phyloP scores from a whole-genome alignment of 2,797 vertebrate species.

The Hydrocynus forskahlii region DNA sequence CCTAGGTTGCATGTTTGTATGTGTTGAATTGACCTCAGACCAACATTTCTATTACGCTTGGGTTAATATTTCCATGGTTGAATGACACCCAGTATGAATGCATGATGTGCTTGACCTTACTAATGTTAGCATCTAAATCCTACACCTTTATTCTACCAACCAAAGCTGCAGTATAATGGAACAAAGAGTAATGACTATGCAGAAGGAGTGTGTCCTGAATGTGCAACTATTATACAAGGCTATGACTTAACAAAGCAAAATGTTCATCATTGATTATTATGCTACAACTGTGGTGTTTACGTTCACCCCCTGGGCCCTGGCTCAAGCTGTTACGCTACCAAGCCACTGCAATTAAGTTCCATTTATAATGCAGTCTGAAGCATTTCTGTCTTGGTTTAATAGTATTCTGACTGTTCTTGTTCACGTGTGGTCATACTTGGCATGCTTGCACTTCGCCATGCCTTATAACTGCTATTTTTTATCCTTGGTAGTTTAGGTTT shows the following conservation, averaged over 20 bases:
- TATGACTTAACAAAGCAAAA: conserved; percentile 9
- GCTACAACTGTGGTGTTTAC: background rate
- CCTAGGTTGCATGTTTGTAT: background rate
- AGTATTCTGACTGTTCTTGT: background rate
- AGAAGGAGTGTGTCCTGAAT: background rate
- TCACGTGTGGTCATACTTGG: background rate
- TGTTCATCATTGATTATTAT: conserved; percentile 1
- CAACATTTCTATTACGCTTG: no score
- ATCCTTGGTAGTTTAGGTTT: background rate
- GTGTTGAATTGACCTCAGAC: background rate
- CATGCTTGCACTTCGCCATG: background rate
- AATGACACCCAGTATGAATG: no score
- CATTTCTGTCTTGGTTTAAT: background rate
- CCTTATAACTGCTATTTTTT: background rate
- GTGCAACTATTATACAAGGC: background rate
- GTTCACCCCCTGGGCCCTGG: background rate
- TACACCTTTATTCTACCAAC: background rate
- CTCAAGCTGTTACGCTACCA: background rate
- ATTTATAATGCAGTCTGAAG: conserved; percentile 3
- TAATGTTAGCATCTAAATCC: background rate
- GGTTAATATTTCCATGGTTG: no score
- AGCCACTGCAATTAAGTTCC: background rate
- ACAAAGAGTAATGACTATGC: background rate
- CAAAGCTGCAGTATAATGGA: conserved; percentile 1
- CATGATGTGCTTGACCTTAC: background rate